These are phyloP conservation scores for Luffia ferchaultella DNA, from an alignment of 2,888 invertebrate species.

Conservation along the genomic window DNA sequence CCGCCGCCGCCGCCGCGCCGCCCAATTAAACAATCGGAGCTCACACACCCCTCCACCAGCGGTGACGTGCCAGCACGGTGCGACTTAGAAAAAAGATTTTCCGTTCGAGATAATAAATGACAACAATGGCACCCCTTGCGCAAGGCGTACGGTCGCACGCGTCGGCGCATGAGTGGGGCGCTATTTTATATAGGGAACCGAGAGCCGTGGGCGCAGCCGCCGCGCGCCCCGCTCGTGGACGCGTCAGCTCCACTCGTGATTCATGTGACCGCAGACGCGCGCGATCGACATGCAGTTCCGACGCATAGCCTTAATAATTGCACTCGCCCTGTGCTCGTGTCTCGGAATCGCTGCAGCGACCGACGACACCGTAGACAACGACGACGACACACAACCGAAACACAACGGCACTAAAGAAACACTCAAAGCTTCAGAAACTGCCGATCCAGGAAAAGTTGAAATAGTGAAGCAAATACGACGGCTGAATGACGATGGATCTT, in stretches of 20 bases:
- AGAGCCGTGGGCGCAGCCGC: slow-evolving; percentile 43
- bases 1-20: slow-evolving; percentile 8
- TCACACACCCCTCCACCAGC: slow-evolving; percentile 29
- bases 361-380: neutral
- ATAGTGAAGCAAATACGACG: slow-evolving; percentile 84
- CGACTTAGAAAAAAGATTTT: slow-evolving; percentile 56
- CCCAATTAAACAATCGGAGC: slow-evolving; percentile 61
- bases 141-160: slow-evolving; percentile 43
- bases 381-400: slow-evolving; percentile 20
- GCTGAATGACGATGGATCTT: slow-evolving; percentile 84
- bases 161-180: slow-evolving; percentile 47
- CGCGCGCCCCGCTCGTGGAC: slow-evolving; percentile 18
- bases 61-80: slow-evolving; percentile 25
- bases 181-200: slow-evolving; percentile 59
- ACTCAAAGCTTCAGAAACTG: slow-evolving; percentile 69
- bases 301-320: neutral
- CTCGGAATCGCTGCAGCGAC: neutral
- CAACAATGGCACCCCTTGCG: slow-evolving; percentile 57
- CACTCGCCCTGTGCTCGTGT: neutral
- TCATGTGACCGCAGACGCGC: neutral
- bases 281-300: slow-evolving; percentile 37
- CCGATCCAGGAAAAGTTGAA: slow-evolving; percentile 74
- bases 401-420: slow-evolving; percentile 60
- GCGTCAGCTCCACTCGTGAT: neutral
- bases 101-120: slow-evolving; percentile 65